phyloP scores from a whole-genome alignment of 2,888 invertebrate genomes.

The Marasmarcha lunaedactyla region DNA sequence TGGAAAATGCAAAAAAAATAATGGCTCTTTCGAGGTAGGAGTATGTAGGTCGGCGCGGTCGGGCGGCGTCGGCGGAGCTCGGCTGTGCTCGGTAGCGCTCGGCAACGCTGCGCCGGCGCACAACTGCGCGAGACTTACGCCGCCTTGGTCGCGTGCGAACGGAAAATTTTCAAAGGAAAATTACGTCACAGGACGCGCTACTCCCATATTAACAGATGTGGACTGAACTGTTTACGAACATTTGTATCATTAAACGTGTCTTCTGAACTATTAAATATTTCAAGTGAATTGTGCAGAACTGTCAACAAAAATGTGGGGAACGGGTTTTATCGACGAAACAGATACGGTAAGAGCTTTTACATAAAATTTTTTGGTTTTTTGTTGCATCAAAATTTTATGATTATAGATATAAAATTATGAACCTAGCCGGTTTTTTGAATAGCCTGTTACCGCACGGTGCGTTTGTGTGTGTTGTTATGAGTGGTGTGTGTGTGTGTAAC shows the following conservation, averaged over 20 bases:
- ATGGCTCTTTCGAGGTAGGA: constrained; percentile 48
- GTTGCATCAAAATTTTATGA: constrained; percentile 6
- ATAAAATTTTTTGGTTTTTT: constrained; percentile 14
- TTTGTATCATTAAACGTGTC: constrained; percentile 7
- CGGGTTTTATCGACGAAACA: constrained; percentile 50
- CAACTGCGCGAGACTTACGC: constrained; percentile 44
- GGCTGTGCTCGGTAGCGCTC: constrained; percentile 36
- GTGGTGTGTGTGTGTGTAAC: constrained; percentile 48
- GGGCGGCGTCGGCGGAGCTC: constrained; percentile 41
- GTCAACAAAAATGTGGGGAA: constrained; percentile 54
- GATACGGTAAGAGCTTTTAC: constrained; percentile 50
- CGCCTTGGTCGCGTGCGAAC: constrained; percentile 39
- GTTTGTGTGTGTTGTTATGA: constrained; percentile 18
- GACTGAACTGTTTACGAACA: constrained; percentile 30
- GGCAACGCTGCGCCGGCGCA: constrained; percentile 41
- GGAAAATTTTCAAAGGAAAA: constrained; percentile 23
- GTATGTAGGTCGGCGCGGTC: constrained; percentile 57
- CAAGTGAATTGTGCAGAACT: constrained; percentile 48
- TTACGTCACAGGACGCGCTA: constrained; percentile 47
- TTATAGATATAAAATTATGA: background rate
- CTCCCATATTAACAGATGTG: constrained; percentile 28
- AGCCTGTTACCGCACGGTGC: constrained; percentile 16
- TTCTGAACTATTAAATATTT: constrained; percentile 17
- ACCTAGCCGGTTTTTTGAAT: constrained; percentile 34
- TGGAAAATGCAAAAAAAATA: constrained; percentile 59